Evolutionary conservation across 1,140 invertebrate species (phyloP), one percentile per base, ranked within the genome.

Genomic region (Drosophila willistoni): DNA sequence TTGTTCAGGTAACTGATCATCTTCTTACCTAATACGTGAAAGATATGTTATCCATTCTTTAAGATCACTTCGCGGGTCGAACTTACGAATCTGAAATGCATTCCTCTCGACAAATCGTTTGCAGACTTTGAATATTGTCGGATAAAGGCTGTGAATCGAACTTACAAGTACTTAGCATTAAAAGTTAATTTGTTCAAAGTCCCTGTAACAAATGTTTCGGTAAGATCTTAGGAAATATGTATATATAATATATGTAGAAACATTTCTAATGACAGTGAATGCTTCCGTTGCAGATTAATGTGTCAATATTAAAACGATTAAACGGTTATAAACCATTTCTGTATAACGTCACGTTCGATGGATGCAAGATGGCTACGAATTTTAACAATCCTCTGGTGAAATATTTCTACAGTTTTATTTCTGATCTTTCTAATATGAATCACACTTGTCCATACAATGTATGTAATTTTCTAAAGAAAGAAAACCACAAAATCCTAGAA

Each of bases 391-490:
- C n/a, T n/a, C n/a, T n/a, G n/a, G n/a, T n/a, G n/a, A n/a, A n/a
- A n/a, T n/a, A n/a, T n/a, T n/a, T n/a, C n/a, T n/a, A n/a, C n/a
- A n/a, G n/a, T n/a, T n/a, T n/a, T n/a, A n/a, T n/a, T n/a, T n/a
- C n/a, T n/a, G n/a, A n/a, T n/a, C n/a, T 47, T 47, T 19, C 0
- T 19, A 2, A 4, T 7, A 2, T 19, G 7, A 2, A 47, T 0
- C 9, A 19, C 44, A 19, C 9, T 22, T 51, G 44, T 51, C 44
- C 44, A 13, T 70, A 33, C 19, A 13, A 73, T 12, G 44, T 51
- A 12, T 22, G 17, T 51, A n/a, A 9, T 4, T 22, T 12, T 12
- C 1, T 29, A 29, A 25, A 25, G 29, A 29, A 29, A 6, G 0
- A 29, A 29, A 29, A 29, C 9, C 19, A 22, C 17, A 12, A 22